Evolutionary conservation across 2,113 vertebrate species (phyloP), one percentile per base, ranked within the genome.

Genomic region (Varanus salvator): DNA sequence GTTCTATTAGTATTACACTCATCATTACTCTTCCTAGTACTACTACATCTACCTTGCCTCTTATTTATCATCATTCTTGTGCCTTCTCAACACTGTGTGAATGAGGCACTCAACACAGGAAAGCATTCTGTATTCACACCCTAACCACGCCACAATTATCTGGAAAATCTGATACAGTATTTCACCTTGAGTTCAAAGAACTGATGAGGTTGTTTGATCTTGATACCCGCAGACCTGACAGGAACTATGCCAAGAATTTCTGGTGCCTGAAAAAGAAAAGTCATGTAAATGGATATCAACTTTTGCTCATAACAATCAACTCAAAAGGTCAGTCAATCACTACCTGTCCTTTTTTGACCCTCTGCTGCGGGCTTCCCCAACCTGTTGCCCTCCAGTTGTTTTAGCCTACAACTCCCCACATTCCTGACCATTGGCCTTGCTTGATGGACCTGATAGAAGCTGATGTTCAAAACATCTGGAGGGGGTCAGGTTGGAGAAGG

Each of bases 141-240:
- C 31, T 19, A 5, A 8, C 23, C 72, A 8, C 4, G n/a, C 72
- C 72, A 72, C 52, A 25, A 17, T 15, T 23, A 54, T 9, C 8
- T 12, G 48, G 69, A 25, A 57, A 74, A 74, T 34, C 34, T 60
- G 4, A 34, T 2, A 29, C 64, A 11, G 21, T 75, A 44, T 83
- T 96, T 96, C 86, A 99, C 99, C 96, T 99, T 97, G 83, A 99
- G 96, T 52, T 94, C 94, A 0, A 98, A 97, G 94, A 98, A 97
- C 50, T 97, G 97, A 91, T 97, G 91, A 31, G 74, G 12, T 1
- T 96, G 92, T 57, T 94, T 97, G 57, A 98, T 80, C 72, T 95
- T 95, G 91, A 97, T 88, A 4, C 98, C 96, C 38, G 94, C 80
- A 87, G 96, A 66, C 89, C 92, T 96, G 31, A 98, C 92, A 64